A percentile compares a stretch with the other conserved stretches of the same genome.
phyloP scores from a whole-genome alignment of 2,888 invertebrate genomes.

The Sialis lutaria region DNA sequence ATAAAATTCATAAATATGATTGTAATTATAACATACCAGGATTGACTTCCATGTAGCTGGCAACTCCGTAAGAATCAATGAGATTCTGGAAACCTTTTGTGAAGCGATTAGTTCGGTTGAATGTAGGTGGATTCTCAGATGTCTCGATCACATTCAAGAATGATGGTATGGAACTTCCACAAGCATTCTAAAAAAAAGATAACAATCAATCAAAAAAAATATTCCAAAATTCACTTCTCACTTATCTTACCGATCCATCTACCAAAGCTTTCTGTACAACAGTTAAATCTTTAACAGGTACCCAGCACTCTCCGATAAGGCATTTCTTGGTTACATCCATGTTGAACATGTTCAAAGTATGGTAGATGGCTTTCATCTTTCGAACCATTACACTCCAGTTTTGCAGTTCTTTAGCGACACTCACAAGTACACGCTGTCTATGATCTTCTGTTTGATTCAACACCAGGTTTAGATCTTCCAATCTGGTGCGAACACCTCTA shows the following conservation, averaged over 20 bases:
- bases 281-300: conserved; percentile 51
- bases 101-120: conserved; percentile 81
- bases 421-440: conserved; percentile 63
- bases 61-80: conserved; percentile 86
- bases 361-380: conserved; percentile 88
- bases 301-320: conserved; percentile 81
- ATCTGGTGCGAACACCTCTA: conserved; percentile 71
- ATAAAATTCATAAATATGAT: background rate
- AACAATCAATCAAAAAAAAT: conserved; percentile 25
- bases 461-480: conserved; percentile 77
- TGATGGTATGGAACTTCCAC: conserved; percentile 79
- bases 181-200: conserved; percentile 31
- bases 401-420: conserved; percentile 73
- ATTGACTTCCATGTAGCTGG: conserved; percentile 83
- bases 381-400: conserved; percentile 76
- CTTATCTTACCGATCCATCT: conserved; percentile 49
- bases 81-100: conserved; percentile 84
- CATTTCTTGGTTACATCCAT: conserved; percentile 83
- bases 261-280: conserved; percentile 61
- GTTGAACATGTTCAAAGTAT: conserved; percentile 82
- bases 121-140: conserved; percentile 73
- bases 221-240: background rate
- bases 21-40: conserved; percentile 26
- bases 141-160: conserved; percentile 81
- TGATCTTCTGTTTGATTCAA: conserved; percentile 79